Evolutionary conservation across 2,113 vertebrate species (phyloP).

Genomic region (Phrynocephalus versicolor): DNA sequence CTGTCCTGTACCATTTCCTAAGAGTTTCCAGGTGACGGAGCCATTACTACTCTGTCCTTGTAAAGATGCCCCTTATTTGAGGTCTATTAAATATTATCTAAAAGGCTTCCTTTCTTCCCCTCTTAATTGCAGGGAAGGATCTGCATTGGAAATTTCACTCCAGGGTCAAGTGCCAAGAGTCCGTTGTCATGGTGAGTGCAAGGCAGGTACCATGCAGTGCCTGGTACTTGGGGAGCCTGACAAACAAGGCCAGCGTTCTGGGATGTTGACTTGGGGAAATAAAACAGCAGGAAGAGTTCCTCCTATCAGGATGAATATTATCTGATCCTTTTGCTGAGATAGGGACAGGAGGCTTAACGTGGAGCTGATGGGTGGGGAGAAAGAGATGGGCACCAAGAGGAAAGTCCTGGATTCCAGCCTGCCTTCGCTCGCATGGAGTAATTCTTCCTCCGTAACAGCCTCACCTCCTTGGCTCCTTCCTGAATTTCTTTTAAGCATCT

Average conservation of each 20-base stretch:
- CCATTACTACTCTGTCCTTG: not conserved
- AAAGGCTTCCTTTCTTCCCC: not conserved
- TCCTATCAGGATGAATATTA: not conserved
- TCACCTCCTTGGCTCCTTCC: not conserved
- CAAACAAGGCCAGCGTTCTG: not conserved
- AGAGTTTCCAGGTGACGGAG: no score
- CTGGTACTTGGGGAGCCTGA: not conserved
- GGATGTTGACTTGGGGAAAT: conserved; percentile 33
- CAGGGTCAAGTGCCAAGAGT: not conserved
- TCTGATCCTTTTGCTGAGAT: not conserved
- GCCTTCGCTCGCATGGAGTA: not conserved
- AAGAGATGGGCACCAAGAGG: not conserved
- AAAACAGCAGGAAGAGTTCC: conserved; percentile 41
- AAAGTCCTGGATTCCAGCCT: not conserved
- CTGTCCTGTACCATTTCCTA: no score
- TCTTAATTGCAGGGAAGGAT: conserved; percentile 49
- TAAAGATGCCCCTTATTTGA: not conserved
- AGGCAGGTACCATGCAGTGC: conserved; percentile 24
- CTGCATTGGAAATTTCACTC: not conserved
- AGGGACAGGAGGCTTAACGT: not conserved
- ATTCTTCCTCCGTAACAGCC: not conserved
- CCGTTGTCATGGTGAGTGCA: conserved; percentile 52
- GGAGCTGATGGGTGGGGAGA: not conserved
- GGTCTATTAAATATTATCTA: conserved; percentile 44
- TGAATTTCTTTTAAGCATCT: not conserved